phyloP scores from a whole-genome alignment of 2,888 invertebrate genomes.

The Caenorhabditis uteleia region DNA sequence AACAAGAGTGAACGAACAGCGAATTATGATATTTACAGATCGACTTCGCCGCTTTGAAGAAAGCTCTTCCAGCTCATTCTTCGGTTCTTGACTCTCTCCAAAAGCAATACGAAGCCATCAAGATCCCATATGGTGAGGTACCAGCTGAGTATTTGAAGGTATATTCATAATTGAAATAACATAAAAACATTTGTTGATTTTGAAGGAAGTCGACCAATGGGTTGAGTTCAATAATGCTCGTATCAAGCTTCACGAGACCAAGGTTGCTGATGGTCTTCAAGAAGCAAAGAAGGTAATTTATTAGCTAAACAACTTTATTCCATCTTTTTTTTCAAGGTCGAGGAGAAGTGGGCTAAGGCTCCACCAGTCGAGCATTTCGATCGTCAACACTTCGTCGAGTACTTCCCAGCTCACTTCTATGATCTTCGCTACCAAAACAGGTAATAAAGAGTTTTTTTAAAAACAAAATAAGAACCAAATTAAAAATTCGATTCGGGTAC shows the following conservation, averaged over 20 bases:
- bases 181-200: neutral
- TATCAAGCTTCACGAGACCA: constrained; percentile 60
- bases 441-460: neutral
- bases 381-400: constrained; percentile 65
- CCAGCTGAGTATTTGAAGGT: constrained; percentile 59
- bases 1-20: neutral
- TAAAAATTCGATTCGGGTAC: neutral
- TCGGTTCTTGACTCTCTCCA: constrained; percentile 65
- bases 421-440: constrained; percentile 64
- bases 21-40: constrained; percentile 32
- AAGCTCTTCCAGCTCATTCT: constrained; percentile 65
- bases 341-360: constrained; percentile 68
- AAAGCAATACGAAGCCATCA: constrained; percentile 68
- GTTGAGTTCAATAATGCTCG: constrained; percentile 64
- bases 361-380: constrained; percentile 69
- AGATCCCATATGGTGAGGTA: constrained; percentile 67
- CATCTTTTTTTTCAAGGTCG: constrained; percentile 42
- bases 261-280: constrained; percentile 64
- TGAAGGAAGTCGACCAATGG: constrained; percentile 66
- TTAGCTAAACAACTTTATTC: neutral
- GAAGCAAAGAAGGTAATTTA: constrained; percentile 64
- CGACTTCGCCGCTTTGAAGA: constrained; percentile 68
- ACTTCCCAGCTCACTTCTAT: constrained; percentile 62
- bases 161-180: neutral
- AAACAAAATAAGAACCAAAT: too few species aligned